Base-by-base conservation (phyloP, 2,113 vertebrate species). In the Pomatostomus ruficeps region DNA sequence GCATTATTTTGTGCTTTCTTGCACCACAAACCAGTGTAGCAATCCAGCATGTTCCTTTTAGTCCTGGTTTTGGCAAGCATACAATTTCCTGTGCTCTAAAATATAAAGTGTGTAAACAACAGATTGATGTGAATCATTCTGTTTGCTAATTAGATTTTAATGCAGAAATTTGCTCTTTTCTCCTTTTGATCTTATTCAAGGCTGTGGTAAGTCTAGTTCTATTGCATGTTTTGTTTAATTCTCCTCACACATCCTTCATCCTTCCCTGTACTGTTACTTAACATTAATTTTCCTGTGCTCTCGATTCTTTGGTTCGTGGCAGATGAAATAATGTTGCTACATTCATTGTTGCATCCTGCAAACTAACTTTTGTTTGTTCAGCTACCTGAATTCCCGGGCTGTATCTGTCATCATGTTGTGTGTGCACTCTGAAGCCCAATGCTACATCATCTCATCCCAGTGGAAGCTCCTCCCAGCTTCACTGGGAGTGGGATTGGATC, bases 181-280 rank as follows among this genome's bases (percentile, higher is more conserved):
- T 98, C 98, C 97, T 96, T 98, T 97, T 97, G 98, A 96, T 98
- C 97, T 99, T 97, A 97, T 97, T 98, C 98, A 99, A 99, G 99
- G 99, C 99, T 96, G 99, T 98, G 99, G 99, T 99, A 99, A 99
- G 99, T 99, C 97, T 88, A 96, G 95, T 95, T 96, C 92, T 98
- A 88, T 86, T 98, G 98, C 98, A 98, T 98, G 98, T 89, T 96
- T 98, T 78, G 33, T 97, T 91, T 98, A 98, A 98, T 94, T 96
- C 88, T 89, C 46, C 96, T 98, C 96, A 98, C 94, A 89, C 28
- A 6, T 94, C 89, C 80, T 92, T 40, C 84, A 93, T 94, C 96
- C 90, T 95, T 80, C 72, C 68, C 68, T 62, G n/a, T 88, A 61
- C 85, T 81, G 73, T 96, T 96, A 97, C 95, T 97, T 82, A 97